Conservation (phyloP, 2,797 vertebrate species). For the Cyclura pinguis region DNA sequence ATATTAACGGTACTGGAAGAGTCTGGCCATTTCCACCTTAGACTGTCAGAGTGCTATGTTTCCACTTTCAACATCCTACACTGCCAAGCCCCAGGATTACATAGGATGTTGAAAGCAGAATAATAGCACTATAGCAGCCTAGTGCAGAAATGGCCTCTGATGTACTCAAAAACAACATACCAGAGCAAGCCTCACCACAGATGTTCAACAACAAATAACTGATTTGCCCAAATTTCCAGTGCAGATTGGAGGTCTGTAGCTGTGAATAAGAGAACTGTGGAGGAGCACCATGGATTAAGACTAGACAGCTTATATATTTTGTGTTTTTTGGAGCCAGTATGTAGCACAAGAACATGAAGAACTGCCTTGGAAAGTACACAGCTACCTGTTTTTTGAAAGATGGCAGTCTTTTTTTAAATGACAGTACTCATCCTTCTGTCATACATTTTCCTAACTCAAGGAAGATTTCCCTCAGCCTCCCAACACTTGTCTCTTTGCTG, state of each 20-base stretch:
- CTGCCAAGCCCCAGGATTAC: too few relatives aligned
- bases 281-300: not conserved
- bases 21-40: too few relatives aligned
- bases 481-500: not conserved
- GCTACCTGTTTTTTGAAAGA: not conserved
- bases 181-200: not conserved
- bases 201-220: not conserved
- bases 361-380: not conserved
- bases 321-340: not conserved
- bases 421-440: not conserved
- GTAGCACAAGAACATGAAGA: not conserved
- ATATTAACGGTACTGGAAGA: too few relatives aligned
- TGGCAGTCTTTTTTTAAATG: not conserved
- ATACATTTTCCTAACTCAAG: not conserved
- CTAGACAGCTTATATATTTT: too few relatives aligned
- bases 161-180: not conserved
- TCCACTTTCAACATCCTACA: too few relatives aligned
- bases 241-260: not conserved
- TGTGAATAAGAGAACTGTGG: not conserved
- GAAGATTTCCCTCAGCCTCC: conserved; percentile 2
- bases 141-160: too few relatives aligned
- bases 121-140: too few relatives aligned
- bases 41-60: too few relatives aligned
- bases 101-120: too few relatives aligned
- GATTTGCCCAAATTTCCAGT: not conserved